Base-by-base conservation (phyloP, 2,888 invertebrate species). In the Strigamia maritima region DNA sequence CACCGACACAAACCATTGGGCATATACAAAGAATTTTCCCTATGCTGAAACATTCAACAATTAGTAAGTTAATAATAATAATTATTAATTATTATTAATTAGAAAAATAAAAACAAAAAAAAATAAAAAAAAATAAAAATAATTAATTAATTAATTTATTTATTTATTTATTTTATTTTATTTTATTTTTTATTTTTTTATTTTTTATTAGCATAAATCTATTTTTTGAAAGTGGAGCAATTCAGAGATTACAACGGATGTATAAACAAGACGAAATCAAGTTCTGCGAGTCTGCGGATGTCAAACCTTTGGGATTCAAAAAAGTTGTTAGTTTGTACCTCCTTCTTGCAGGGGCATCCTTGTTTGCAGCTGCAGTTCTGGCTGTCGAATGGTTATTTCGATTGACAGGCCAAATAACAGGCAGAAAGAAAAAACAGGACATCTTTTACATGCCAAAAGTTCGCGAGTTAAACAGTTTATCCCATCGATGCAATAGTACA, bases 301-400 rank as follows among this genome's bases (percentile, higher is more conserved):
- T 24, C 26, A 35, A 44, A 24, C 24, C 77, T 3, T 24, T 77
- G 44, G 77, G 77, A 12, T 44, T 77, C 77, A 40, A 77, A n/a
- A 40, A 44, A 77, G 77, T 77, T 26, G 24, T 77, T 16, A 77
- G 77, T 40, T 44, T 77, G 19, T 77, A 40, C 24, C 14, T 77
- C 0, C 26, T 77, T 16, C 44, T 77, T 38, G 40, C 49, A 14
- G 49, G 40, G 3, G 77, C 77, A 8, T 44, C 44, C 1, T 24
- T 77, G 19, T 28, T 77, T 35, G 77, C 77, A 40, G 49, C 44
- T 26, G 49, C 44, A 4, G 28, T 14, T 7, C 22, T 77, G 24
- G 65, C 26, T 26, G 65, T 65, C 12, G 65, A 65, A 28, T 65
- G 65, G 65, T 10, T 65, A 16, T 65, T 65, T 26, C 65, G 65